These are phyloP conservation scores for Ascaphus truei DNA, from an alignment of 2,113 vertebrate species.

Conservation along the genomic window DNA sequence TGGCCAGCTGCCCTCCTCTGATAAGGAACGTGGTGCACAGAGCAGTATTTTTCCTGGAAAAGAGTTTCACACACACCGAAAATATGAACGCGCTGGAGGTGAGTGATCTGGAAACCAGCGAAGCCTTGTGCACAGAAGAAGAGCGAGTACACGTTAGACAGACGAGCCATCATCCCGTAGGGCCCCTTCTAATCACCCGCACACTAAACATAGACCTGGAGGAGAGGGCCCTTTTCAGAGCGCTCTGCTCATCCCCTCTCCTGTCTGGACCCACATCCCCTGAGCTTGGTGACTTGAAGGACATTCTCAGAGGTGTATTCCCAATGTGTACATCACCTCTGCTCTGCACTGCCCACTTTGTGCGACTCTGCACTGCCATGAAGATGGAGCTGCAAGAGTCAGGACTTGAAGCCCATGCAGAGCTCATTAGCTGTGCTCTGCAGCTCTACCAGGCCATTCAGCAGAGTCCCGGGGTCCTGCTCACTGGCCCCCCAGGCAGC, in stretches of 20 bases:
- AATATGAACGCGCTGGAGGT: background rate
- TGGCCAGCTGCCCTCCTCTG: conserved; percentile 52
- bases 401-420: conserved; percentile 45
- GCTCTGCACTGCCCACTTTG: conserved; percentile 38
- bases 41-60: conserved; percentile 29
- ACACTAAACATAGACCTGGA: conserved; percentile 23
- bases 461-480: conserved; percentile 55
- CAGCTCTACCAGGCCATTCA: conserved; percentile 65
- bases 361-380: conserved; percentile 46
- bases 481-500: conserved; percentile 73
- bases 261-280: conserved; percentile 36
- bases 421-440: conserved; percentile 48
- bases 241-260: conserved; percentile 53
- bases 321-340: conserved; percentile 41
- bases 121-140: background rate
- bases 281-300: conserved; percentile 46
- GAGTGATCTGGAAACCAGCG: too few species aligned
- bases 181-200: conserved; percentile 4
- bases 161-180: background rate
- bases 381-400: conserved; percentile 55
- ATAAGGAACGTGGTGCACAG: conserved; percentile 57
- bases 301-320: conserved; percentile 65
- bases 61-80: background rate
- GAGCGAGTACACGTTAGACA: background rate
- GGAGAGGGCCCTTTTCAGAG: conserved; percentile 68